Percentiles rank a stretch among this genome's conserved stretches.
phyloP scores from a whole-genome alignment of 64 coral and sea anemone genomes.

The Cladopsammia gracilis region DNA sequence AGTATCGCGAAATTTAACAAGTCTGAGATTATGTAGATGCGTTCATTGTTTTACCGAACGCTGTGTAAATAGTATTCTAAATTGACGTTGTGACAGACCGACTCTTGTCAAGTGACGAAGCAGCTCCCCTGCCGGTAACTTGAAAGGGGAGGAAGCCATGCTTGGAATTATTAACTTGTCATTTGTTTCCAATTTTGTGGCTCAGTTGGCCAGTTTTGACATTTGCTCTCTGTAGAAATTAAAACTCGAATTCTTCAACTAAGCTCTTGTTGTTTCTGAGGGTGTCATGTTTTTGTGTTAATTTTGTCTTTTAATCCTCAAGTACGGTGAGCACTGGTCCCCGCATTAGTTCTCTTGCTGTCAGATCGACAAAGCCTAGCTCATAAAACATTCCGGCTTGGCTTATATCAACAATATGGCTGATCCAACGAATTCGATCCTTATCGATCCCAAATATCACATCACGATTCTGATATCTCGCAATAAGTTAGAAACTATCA shows the following conservation, averaged over 20 bases:
- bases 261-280: conserved; percentile 17
- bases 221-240: conserved; percentile 9
- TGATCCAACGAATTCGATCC: not conserved
- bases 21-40: conserved; percentile 71
- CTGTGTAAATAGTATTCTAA: conserved; percentile 83
- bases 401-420: not conserved
- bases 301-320: conserved; percentile 30
- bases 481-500: not conserved
- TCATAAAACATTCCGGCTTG: not conserved
- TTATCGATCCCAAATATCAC: conserved; percentile 36
- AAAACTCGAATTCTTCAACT: conserved; percentile 30
- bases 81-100: conserved; percentile 66
- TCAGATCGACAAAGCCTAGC: not conserved
- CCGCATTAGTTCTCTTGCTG: not conserved
- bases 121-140: conserved; percentile 2
- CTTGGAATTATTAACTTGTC: conserved; percentile 34
- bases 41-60: conserved; percentile 55
- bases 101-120: conserved; percentile 1
- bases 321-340: not conserved
- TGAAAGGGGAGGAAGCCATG: not conserved
- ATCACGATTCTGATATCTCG: not conserved
- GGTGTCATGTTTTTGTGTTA: not conserved
- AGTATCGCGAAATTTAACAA: conserved; percentile 58
- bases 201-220: conserved; percentile 26
- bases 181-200: conserved; percentile 49